phyloP scores from a whole-genome alignment of 2,113 vertebrate genomes.

The Myrmophylax atrothorax region DNA sequence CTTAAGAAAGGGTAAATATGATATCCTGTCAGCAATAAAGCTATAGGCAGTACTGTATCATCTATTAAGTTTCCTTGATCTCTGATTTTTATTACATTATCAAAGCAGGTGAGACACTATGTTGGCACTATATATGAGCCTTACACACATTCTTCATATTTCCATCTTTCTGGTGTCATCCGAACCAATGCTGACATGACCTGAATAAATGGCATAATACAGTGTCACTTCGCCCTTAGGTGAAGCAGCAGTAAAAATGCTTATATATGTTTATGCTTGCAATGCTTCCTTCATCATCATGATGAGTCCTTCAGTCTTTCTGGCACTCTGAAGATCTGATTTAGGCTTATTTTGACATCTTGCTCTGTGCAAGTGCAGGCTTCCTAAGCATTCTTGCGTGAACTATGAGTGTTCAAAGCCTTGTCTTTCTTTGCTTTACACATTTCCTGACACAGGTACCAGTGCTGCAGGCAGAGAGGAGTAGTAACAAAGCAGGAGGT shows the following conservation, averaged over 20 bases:
- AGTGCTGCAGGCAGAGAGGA: neutral
- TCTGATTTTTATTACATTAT: slow-evolving; percentile 6
- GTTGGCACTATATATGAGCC: neutral
- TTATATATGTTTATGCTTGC: neutral
- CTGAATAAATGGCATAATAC: neutral
- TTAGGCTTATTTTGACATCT: neutral
- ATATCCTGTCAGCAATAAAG: neutral
- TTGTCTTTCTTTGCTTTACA: neutral
- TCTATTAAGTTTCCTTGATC: neutral
- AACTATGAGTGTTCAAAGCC: neutral
- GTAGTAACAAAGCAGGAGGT: neutral
- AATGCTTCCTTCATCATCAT: neutral
- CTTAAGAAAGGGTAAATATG: neutral
- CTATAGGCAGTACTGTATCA: neutral
- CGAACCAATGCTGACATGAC: neutral
- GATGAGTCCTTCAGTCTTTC: neutral
- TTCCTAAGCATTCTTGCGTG: neutral
- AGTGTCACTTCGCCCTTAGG: neutral
- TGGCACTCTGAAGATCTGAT: neutral
- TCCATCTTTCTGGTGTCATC: neutral
- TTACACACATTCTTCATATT: neutral
- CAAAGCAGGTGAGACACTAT: neutral
- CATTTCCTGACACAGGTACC: neutral
- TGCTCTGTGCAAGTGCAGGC: neutral
- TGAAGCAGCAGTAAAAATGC: neutral